phyloP scores from a whole-genome alignment of 1,140 invertebrate species.

The Cotesia typhae region DNA sequence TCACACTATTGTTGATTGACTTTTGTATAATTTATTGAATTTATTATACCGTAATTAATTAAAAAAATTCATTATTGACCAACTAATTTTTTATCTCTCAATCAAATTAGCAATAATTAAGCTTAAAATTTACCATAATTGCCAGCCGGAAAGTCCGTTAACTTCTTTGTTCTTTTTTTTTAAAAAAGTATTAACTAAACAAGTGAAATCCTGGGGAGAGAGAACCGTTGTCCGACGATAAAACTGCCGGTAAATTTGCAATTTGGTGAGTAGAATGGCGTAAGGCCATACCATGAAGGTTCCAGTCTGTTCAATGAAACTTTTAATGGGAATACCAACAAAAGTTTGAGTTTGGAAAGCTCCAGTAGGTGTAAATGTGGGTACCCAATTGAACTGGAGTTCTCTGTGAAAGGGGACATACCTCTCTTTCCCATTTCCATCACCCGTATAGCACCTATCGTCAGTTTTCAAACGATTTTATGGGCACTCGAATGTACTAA shows the following conservation, averaged over 20 bases:
- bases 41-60: no score
- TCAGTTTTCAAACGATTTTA: conserved; percentile 13
- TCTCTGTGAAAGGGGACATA: not conserved
- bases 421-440: no score
- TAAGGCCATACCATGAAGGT: conserved; percentile 10
- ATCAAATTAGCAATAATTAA: no score
- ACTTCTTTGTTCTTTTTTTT: no score
- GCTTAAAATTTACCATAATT: no score
- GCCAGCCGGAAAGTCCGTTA: no score
- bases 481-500: not conserved
- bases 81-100: no score
- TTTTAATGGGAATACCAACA: conserved; percentile 28
- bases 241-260: not conserved
- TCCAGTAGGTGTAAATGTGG: conserved; percentile 1
- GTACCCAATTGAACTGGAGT: conserved; percentile 9
- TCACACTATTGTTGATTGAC: not conserved
- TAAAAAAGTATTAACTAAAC: not conserved
- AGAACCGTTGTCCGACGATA: not conserved
- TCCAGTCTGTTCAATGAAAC: conserved; percentile 11
- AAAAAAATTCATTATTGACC: no score
- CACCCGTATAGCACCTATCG: not conserved
- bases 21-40: no score
- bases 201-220: not conserved
- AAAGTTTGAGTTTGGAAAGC: conserved; percentile 16
- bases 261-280: conserved; percentile 4